Evolutionary conservation across 2,113 vertebrate species (phyloP).

Genomic region (Limnothrissa miodon): DNA sequence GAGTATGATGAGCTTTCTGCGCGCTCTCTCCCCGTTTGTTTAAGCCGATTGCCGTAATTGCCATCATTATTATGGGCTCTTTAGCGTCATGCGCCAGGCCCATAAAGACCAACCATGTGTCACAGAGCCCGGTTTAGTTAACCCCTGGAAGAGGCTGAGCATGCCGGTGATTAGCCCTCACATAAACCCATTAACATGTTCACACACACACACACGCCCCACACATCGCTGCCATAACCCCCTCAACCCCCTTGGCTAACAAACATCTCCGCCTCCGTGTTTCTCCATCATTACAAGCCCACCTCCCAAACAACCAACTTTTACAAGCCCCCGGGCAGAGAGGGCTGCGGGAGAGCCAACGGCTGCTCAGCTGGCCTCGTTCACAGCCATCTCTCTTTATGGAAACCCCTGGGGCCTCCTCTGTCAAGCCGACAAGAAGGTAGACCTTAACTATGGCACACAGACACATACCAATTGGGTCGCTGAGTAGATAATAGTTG

Average conservation of each 20-base stretch:
- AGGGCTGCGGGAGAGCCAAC: neutral
- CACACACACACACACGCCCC: conserved; percentile 19
- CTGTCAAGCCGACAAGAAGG: conserved; percentile 48
- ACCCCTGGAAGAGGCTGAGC: conserved; percentile 62
- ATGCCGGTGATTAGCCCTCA: conserved; percentile 62
- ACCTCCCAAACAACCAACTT: conserved; percentile 59
- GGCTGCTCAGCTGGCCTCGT: neutral
- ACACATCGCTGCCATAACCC: neutral
- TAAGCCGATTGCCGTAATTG: conserved; percentile 99
- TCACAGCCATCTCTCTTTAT: conserved; percentile 36
- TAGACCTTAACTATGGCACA: conserved; percentile 39
- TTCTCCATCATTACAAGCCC: conserved; percentile 52
- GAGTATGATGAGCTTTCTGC: conserved; percentile 98
- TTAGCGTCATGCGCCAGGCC: conserved; percentile 91
- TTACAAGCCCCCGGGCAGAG: conserved; percentile 45
- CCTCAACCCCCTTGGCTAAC: neutral
- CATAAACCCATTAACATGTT: conserved; percentile 60
- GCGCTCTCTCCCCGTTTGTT: conserved; percentile 89
- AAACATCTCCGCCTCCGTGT: conserved; percentile 54
- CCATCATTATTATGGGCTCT: conserved; percentile 97
- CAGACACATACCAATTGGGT: conserved; percentile 29
- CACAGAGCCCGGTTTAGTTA: conserved; percentile 76
- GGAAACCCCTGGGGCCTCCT: conserved; percentile 52
- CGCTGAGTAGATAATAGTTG: conserved; percentile 45
- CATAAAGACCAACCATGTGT: conserved; percentile 94